These are phyloP conservation scores for Chiloscyllium plagiosum DNA, from an alignment of 2,113 vertebrate genomes.

Conservation along the genomic window DNA sequence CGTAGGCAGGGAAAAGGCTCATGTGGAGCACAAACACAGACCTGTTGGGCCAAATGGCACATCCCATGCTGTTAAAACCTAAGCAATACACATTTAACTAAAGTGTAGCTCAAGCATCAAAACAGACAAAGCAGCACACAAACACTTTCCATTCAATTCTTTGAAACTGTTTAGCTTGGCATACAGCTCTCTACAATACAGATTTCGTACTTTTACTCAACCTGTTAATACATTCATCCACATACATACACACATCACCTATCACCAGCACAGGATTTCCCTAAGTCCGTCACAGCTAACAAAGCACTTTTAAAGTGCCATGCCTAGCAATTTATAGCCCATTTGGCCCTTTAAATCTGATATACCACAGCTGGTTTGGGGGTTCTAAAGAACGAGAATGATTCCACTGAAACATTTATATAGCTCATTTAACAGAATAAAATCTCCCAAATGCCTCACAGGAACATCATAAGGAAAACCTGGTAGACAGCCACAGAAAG, in stretches of 20 bases:
- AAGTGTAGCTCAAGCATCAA: neutral
- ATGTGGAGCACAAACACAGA: too few relatives aligned
- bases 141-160: neutral
- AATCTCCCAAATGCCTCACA: neutral
- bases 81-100: too few relatives aligned
- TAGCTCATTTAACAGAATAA: neutral
- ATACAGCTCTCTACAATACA: too few relatives aligned
- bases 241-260: neutral
- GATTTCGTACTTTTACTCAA: neutral
- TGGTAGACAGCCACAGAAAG: neutral
- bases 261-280: neutral
- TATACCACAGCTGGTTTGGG: neutral
- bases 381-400: neutral
- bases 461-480: neutral
- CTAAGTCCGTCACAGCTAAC: neutral
- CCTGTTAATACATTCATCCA: neutral
- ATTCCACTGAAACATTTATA: neutral
- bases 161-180: neutral
- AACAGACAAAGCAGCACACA: neutral
- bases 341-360: neutral
- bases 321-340: neutral
- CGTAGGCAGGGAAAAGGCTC: neutral
- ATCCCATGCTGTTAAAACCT: too few relatives aligned
- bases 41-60: too few relatives aligned
- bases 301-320: neutral